Percentiles rank a stretch among this genome's conserved stretches.
These are phyloP conservation scores for Cliona cf. orientalis DNA, from an alignment of 37 sponge, comb jelly and placozoan species.

Conservation along the genomic window DNA sequence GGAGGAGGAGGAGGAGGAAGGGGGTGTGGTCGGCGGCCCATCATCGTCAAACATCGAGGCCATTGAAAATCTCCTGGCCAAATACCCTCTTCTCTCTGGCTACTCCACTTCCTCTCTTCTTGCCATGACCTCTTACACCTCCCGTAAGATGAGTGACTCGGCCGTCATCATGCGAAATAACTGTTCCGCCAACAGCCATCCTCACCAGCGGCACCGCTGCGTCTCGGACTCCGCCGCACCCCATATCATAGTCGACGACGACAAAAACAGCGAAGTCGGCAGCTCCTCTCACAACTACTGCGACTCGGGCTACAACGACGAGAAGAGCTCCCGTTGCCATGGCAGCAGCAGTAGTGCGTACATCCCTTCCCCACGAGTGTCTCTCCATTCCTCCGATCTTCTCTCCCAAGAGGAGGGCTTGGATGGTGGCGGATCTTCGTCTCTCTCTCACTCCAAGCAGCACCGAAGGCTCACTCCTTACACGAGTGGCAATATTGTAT, in stretches of 20 bases:
- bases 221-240: conserved; percentile 40
- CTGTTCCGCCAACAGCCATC: neutral
- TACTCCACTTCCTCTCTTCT: neutral
- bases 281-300: conserved; percentile 32
- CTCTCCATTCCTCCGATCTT: conserved; percentile 11
- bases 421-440: neutral
- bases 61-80: neutral
- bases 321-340: conserved; percentile 11
- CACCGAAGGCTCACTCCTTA: conserved; percentile 15
- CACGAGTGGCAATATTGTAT: neutral
- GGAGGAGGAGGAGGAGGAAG: no score
- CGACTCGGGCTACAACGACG: conserved; percentile 53
- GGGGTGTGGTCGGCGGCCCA: no score
- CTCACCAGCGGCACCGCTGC: conserved; percentile 26
- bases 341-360: conserved; percentile 1
- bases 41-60: no score
- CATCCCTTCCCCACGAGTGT: conserved; percentile 10
- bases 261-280: conserved; percentile 21
- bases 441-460: neutral
- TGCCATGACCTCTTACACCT: neutral
- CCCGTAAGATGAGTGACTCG: conserved; percentile 53
- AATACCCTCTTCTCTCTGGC: neutral
- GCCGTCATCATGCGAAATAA: conserved; percentile 11
- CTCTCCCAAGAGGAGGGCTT: neutral
- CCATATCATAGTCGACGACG: neutral